phyloP scores from a whole-genome alignment of 2,888 invertebrate genomes.

The Athalia cordata region DNA sequence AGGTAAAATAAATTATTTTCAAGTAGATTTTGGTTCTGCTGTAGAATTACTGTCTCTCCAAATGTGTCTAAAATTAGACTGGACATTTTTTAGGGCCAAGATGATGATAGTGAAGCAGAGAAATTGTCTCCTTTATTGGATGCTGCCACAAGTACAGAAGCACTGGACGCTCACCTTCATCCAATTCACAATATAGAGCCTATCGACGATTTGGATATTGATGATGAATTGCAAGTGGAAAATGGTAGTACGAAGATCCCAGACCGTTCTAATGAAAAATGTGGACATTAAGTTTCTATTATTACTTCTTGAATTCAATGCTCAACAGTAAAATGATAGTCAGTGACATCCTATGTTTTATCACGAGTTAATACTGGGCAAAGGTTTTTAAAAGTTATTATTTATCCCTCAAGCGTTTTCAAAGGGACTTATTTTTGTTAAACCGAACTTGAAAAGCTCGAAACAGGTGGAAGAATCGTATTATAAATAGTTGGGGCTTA shows the following conservation, averaged over 20 bases:
- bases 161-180: conserved; percentile 62
- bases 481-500: conserved; percentile 7
- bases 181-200: conserved; percentile 49
- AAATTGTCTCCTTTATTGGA: conserved; percentile 85
- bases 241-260: conserved; percentile 59
- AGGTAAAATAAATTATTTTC: conserved; percentile 57
- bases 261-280: conserved; percentile 30
- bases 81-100: conserved; percentile 73
- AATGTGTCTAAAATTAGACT: not conserved
- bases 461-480: not conserved
- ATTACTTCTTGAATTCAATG: not conserved
- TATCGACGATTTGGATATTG: conserved; percentile 67
- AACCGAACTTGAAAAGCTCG: not conserved
- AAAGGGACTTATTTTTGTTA: conserved; percentile 1
- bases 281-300: not conserved
- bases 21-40: conserved; percentile 13
- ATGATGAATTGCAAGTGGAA: conserved; percentile 69
- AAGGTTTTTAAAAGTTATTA: conserved; percentile 20
- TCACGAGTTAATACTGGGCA: conserved; percentile 1
- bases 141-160: conserved; percentile 68
- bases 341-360: conserved; percentile 9
- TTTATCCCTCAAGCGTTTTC: not conserved
- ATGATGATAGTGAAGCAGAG: conserved; percentile 89
- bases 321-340: conserved; percentile 19
- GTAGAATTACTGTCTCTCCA: not conserved